Evolutionary conservation across 2,113 vertebrate species (phyloP).

Genomic region (Barnardius zonarius): DNA sequence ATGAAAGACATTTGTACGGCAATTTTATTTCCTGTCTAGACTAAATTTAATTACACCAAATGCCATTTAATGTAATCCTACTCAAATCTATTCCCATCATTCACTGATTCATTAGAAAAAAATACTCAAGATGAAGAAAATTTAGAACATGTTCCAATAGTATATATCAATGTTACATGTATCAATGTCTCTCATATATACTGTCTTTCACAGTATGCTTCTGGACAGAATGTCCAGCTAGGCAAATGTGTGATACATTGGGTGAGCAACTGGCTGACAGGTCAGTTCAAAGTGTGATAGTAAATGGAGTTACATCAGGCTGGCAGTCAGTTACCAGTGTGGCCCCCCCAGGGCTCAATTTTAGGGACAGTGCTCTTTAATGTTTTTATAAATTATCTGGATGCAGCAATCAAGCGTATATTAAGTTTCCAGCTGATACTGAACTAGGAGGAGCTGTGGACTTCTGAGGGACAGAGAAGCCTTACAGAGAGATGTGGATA

Average conservation of each 20-base stretch:
- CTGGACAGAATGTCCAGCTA: not conserved
- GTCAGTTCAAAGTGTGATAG: not conserved
- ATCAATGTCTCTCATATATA: not conserved
- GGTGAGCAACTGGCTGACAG: not conserved
- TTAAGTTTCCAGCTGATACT: not conserved
- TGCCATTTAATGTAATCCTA: not conserved
- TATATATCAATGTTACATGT: not conserved
- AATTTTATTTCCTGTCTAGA: not conserved
- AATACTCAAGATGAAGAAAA: not conserved
- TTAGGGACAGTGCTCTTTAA: not conserved
- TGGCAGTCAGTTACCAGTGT: not conserved
- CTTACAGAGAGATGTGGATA: not conserved
- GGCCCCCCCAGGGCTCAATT: not conserved
- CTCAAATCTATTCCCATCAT: not conserved
- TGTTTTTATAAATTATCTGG: not conserved
- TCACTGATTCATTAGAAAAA: not conserved
- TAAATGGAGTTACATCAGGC: not conserved
- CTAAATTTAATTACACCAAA: not conserved
- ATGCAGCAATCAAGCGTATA: not conserved
- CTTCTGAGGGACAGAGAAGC: accelerated
- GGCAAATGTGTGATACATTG: not conserved
- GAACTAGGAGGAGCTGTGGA: not conserved
- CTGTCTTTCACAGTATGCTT: not conserved
- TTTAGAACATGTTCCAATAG: not conserved
- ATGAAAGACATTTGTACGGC: not conserved